phyloP scores from a whole-genome alignment of 2,797 vertebrate genomes.

The Setipinna tenuifilis region DNA sequence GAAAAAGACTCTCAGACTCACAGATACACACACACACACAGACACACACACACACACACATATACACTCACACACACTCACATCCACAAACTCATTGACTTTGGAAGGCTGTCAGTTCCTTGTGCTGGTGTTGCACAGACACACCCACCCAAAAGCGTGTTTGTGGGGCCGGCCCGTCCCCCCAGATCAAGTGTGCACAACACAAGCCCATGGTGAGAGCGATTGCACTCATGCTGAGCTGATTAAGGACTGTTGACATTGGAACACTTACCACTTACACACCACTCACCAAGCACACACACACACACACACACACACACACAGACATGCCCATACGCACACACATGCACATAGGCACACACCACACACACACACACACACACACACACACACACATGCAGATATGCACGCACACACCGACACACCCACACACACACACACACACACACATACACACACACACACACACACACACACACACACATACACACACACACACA shows the following conservation, averaged over 20 bases:
- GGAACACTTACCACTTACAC: not conserved
- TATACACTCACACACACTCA: too few species aligned
- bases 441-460: not conserved
- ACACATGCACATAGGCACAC: not conserved
- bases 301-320: not conserved
- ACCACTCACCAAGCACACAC: not conserved
- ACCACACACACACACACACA: not conserved
- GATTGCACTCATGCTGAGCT: not conserved
- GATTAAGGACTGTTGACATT: not conserved
- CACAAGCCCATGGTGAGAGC: not conserved
- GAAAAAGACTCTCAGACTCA: too few species aligned
- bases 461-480: not conserved
- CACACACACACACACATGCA: not conserved
- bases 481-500: not conserved
- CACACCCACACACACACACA: not conserved
- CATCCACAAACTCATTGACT: too few species aligned
- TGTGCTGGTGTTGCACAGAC: not conserved
- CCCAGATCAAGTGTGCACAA: not conserved
- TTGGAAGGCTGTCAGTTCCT: not conserved
- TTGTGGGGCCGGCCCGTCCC: not conserved
- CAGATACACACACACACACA: too few species aligned
- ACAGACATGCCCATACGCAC: not conserved
- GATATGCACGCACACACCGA: not conserved
- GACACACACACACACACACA: too few species aligned
- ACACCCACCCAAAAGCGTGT: not conserved